Evolutionary conservation across 2,888 invertebrate species (phyloP).

Genomic region (Leptinotarsa peninsularis): DNA sequence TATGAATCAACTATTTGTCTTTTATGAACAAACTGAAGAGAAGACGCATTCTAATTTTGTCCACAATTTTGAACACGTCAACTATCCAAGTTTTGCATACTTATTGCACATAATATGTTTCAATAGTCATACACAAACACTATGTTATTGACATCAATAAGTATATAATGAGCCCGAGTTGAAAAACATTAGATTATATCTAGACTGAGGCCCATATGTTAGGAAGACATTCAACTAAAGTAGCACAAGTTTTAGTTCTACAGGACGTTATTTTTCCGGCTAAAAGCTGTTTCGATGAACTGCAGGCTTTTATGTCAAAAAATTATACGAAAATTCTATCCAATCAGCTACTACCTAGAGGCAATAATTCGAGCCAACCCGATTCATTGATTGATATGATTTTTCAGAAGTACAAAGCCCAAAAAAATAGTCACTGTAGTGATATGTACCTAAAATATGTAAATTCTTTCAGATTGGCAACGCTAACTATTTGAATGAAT

Average conservation of each 20-base stretch:
- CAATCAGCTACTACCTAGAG: background rate
- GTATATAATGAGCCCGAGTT: slow-evolving; percentile 48
- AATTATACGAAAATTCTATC: background rate
- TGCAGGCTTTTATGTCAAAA: background rate
- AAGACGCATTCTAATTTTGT: slow-evolving; percentile 21
- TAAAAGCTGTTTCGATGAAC: slow-evolving; percentile 21
- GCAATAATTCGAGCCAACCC: background rate
- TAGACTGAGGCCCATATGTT: slow-evolving; percentile 59
- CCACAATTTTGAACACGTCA: slow-evolving; percentile 21
- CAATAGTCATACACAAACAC: slow-evolving; percentile 50
- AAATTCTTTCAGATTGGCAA: slow-evolving; percentile 48
- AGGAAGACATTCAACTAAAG: slow-evolving; percentile 65
- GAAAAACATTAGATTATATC: slow-evolving; percentile 48
- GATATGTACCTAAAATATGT: slow-evolving; percentile 60
- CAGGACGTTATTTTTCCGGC: slow-evolving; percentile 26
- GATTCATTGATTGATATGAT: slow-evolving; percentile 15
- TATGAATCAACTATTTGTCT: slow-evolving; percentile 66
- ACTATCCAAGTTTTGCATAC: slow-evolving; percentile 20
- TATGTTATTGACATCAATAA: slow-evolving; percentile 54
- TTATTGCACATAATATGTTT: slow-evolving; percentile 28
- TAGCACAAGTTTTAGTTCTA: slow-evolving; percentile 35
- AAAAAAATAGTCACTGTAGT: slow-evolving; percentile 47
- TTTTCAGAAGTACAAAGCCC: slow-evolving; percentile 48
- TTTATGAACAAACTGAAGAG: slow-evolving; percentile 50
- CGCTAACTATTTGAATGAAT: slow-evolving; percentile 31